Evolutionary conservation across 2,113 vertebrate species (phyloP).

Genomic region (Campylorhamphus procurvoides): DNA sequence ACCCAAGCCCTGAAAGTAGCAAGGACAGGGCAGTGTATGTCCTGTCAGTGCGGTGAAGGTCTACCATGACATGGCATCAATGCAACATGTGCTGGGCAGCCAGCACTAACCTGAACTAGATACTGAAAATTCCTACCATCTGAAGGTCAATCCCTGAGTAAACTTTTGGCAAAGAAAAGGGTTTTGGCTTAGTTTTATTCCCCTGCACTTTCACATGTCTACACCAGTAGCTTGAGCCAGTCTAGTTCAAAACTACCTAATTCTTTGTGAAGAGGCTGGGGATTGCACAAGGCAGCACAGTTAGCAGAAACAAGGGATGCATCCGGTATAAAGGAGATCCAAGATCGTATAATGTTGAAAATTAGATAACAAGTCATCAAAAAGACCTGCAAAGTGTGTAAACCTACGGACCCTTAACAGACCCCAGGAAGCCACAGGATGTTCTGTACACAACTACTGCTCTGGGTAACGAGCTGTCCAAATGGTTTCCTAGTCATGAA

Average conservation of each 20-base stretch:
- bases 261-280: neutral
- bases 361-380: neutral
- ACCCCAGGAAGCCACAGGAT: neutral
- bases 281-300: neutral
- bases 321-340: neutral
- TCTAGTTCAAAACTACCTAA: neutral
- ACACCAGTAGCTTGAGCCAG: fast-evolving
- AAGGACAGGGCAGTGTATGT: fast-evolving
- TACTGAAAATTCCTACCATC: neutral
- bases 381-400: fast-evolving
- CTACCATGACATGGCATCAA: neutral
- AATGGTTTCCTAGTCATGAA: neutral
- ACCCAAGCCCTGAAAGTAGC: neutral
- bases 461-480: neutral
- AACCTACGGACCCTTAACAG: neutral
- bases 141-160: neutral
- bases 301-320: neutral
- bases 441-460: neutral
- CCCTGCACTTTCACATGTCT: neutral
- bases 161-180: neutral
- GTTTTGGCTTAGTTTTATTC: neutral
- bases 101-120: neutral
- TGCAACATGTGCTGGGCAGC: neutral
- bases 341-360: neutral
- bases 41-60: neutral